phyloP scores from a whole-genome alignment of 2,888 invertebrate genomes.

The Melolontha melolontha region DNA sequence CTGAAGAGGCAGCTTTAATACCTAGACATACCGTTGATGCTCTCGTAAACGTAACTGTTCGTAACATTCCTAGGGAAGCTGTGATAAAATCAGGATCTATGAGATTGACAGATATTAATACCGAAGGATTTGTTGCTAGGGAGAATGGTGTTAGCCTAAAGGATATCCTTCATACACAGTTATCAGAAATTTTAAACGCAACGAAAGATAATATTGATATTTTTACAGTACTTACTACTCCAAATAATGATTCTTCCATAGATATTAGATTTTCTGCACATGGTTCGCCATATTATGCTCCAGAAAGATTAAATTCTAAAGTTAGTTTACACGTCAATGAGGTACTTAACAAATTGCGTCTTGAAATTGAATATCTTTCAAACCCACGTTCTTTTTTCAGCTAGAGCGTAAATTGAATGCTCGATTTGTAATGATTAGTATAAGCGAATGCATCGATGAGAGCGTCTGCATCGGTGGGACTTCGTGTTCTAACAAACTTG shows the following conservation, averaged over 20 bases:
- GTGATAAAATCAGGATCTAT: constrained; percentile 94
- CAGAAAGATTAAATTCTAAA: constrained; percentile 89
- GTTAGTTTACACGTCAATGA: constrained; percentile 78
- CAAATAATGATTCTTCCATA: constrained; percentile 73
- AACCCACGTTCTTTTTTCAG: constrained; percentile 58
- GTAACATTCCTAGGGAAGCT: constrained; percentile 90
- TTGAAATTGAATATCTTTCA: not conserved
- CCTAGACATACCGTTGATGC: constrained; percentile 81
- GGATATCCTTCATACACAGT: constrained; percentile 71
- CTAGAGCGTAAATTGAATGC: constrained; percentile 79
- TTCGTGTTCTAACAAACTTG: constrained; percentile 85
- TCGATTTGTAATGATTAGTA: constrained; percentile 87
- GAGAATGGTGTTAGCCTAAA: constrained; percentile 76
- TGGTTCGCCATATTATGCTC: constrained; percentile 92
- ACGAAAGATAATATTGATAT: constrained; percentile 89
- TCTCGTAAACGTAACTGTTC: constrained; percentile 87
- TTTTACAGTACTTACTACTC: constrained; percentile 87
- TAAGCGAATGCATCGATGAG: constrained; percentile 90
- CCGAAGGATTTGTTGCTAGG: constrained; percentile 84
- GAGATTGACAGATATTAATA: constrained; percentile 82
- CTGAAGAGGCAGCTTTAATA: constrained; percentile 74
- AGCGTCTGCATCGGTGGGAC: constrained; percentile 74
- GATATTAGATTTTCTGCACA: constrained; percentile 94
- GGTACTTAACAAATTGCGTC: constrained; percentile 59
- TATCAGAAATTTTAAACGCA: constrained; percentile 81